Base-by-base conservation (phyloP, 2,113 vertebrate species). In the Coptodon bakossiorum region DNA sequence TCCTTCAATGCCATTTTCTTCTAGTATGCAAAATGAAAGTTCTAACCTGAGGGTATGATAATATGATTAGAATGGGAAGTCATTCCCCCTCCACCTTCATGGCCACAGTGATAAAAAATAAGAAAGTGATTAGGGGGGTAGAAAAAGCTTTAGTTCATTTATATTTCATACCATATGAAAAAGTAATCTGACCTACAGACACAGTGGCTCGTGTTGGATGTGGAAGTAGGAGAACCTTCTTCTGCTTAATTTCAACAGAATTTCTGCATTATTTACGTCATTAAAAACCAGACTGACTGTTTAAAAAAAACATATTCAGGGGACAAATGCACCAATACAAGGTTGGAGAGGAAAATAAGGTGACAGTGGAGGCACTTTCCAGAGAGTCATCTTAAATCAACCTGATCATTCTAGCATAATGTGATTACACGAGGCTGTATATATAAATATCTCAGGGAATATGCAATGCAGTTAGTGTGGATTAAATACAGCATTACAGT, bases 141-240 rank as follows among this genome's bases (percentile, higher is more conserved):
- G 89, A 91, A 92, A 94, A 93, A 92, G 85, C 90, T 89, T 93
- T 90, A 66, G 85, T 93, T 96, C 94, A 95, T 95, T 91, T 92
- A 96, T 96, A 95, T 96, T 96, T 95, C 57, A 93, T 93, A 76
- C 50, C 89, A 86, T 93, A 95, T 95, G 90, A 95, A 95, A 95
- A 94, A 91, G 92, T 91, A 92, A 94, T 95, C 92, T 93, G 95
- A 96, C 95, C 90, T 95, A 94, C 92, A 92, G 93, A 93, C 86
- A 90, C 89, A 27, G 53, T 14, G 85, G 86, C 40, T 93, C 61
- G 73, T 40, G 22, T 38, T 86, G 71, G 86, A 88, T 90, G 78
- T 86, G 89, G 63, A 90, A 90, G 57, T 38, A 83, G 86, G 71
- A 56, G 59, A 68, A 57, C 68, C 24, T 50, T 78, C 87, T 43